These are phyloP conservation scores for Carapus acus DNA, from an alignment of 2,797 vertebrate species.

Conservation along the genomic window DNA sequence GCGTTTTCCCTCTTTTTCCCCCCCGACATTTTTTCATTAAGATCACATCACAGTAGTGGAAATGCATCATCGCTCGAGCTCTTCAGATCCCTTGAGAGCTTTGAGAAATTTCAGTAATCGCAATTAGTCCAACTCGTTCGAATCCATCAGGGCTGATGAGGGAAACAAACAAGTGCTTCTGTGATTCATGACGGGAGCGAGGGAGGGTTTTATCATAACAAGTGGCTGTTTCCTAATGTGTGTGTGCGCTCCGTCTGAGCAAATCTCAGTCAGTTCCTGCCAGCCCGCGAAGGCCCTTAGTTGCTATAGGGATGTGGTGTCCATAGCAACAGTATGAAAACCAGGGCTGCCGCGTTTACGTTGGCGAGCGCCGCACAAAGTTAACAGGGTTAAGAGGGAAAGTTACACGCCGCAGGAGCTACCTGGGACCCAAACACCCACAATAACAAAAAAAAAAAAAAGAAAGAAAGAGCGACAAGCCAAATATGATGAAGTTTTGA, in stretches of 20 bases:
- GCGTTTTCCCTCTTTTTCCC: conserved; percentile 29
- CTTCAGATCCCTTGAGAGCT: conserved; percentile 25
- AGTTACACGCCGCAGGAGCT: too few relatives aligned
- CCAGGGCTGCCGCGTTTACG: conserved; percentile 26
- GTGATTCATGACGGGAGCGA: conserved; percentile 37
- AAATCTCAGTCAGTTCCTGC: conserved; percentile 46
- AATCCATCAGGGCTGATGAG: conserved; percentile 23
- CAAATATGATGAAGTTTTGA: background rate
- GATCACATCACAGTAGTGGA: conserved; percentile 41
- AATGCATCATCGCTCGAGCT: conserved; percentile 18
- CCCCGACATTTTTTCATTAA: too few relatives aligned
- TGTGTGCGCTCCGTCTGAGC: conserved; percentile 36
- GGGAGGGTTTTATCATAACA: conserved; percentile 39
- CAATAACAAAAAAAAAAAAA: too few relatives aligned
- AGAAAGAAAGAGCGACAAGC: background rate
- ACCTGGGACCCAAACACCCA: too few relatives aligned
- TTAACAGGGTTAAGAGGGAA: conserved; percentile 34
- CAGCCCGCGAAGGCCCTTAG: conserved; percentile 45
- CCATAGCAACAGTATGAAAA: conserved; percentile 65
- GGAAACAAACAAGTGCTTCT: conserved; percentile 23
- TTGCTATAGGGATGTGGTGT: conserved; percentile 68
- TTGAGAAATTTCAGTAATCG: conserved; percentile 19
- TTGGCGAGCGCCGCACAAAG: conserved; percentile 32
- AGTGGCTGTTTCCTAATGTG: conserved; percentile 41
- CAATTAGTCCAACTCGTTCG: conserved; percentile 39